Base-by-base conservation (phyloP, 2,888 invertebrate genomes). In the Phanerotoma sp. region DNA sequence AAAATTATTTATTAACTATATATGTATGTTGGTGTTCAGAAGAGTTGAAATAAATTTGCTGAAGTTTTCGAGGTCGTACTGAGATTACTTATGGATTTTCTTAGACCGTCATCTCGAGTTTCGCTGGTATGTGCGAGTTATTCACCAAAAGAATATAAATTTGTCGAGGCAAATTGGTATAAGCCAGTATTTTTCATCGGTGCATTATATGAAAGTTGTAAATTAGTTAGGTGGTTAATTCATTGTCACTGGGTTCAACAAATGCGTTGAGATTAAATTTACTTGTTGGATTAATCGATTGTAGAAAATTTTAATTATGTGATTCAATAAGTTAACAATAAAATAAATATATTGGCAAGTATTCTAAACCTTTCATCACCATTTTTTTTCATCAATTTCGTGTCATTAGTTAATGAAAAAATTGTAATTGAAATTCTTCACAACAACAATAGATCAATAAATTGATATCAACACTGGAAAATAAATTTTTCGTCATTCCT, bases 231-330 rank as follows among this genome's bases (percentile, higher is more conserved):
- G 45, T 32, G 46, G 32, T 32, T 32, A 46, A 18, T 28, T 30
- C 32, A 32, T 30, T 30, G 16, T 32, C 13, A 33, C 13, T 46
- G 46, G 3, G 16, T n/a, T 46, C n/a, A 33, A 20, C 7, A 32
- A n/a, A 46, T n/a, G 16, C 10, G 21, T 46, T 46, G 32, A 32
- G 20, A 20, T 18, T 20, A n/a, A 32, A 32, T 21, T 42, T 56
- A 48, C 51, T 56, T 54, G 51, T 54, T 33, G 58, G 42, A 61
- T 63, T 60, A 60, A 63, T 63, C 61, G 62, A 63, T 51, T 63
- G 61, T 63, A 59, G 59, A 62, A 38, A 51, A 60, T 50, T 51
- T 37, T 60, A 56, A 63, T 63, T 63, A 61, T 25, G 25, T n/a
- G n/a, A n/a, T n/a, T n/a, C n/a, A n/a, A n/a, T n/a, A n/a, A n/a